Evolutionary conservation across 1,140 invertebrate genomes (phyloP).

Genomic region (Diorhabda carinulata): DNA sequence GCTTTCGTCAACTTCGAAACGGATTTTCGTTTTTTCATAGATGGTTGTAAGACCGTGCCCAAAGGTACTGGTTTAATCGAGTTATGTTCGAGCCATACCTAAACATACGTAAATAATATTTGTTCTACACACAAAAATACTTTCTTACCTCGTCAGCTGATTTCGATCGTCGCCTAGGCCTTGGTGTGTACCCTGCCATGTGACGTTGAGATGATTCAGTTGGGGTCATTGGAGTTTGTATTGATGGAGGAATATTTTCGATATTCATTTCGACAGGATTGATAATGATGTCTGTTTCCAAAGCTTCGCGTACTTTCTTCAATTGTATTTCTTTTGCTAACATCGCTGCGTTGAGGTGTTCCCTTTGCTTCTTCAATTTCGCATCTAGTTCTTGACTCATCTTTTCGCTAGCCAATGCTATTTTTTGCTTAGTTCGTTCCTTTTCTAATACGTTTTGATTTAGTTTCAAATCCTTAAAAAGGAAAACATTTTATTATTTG

Average conservation of each 20-base stretch:
- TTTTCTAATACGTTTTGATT: conserved; percentile 71
- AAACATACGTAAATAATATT: conserved; percentile 32
- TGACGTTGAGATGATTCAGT: conserved; percentile 5
- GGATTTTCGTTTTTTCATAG: conserved; percentile 76
- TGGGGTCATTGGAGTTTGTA: conserved; percentile 6
- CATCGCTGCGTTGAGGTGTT: conserved; percentile 56
- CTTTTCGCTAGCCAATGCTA: conserved; percentile 67
- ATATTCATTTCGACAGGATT: not conserved
- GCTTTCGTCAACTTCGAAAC: conserved; percentile 71
- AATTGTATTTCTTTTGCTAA: conserved; percentile 53
- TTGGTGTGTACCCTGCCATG: not conserved
- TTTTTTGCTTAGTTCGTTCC: conserved; percentile 70
- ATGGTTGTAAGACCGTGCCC: conserved; percentile 85
- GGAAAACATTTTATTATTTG: no score
- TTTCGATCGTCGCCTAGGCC: conserved; percentile 18
- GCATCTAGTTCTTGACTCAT: conserved; percentile 60
- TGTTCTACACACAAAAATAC: not conserved
- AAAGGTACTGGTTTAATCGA: conserved; percentile 67
- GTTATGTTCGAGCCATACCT: conserved; percentile 87
- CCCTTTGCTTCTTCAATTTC: conserved; percentile 64
- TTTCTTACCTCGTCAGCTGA: conserved; percentile 16
- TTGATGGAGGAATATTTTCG: not conserved
- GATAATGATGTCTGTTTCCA: conserved; percentile 45
- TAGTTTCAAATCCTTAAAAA: conserved; percentile 54
- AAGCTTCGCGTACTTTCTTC: conserved; percentile 51